These are phyloP conservation scores for Scaptodrosophila lebanonensis DNA, from an alignment of 1,140 invertebrate genomes.

Conservation along the genomic window DNA sequence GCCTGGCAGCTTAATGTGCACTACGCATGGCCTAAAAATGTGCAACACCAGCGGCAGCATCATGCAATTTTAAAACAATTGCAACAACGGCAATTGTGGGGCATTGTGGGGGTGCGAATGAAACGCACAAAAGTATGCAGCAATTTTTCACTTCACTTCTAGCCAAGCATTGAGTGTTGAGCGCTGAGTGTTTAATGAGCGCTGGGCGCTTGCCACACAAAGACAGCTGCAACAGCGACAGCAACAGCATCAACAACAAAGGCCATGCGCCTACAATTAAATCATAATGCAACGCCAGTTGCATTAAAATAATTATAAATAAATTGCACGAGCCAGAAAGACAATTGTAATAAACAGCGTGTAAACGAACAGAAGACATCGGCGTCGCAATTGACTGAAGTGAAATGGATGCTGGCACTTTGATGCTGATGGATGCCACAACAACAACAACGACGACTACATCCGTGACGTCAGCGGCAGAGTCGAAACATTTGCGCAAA, in stretches of 20 bases:
- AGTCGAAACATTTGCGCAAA: constrained; percentile 3
- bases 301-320: no score
- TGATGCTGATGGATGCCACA: constrained; percentile 41
- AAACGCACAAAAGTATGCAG: constrained; percentile 52
- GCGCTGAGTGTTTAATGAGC: constrained; percentile 15
- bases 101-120: no score
- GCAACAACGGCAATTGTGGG: no score
- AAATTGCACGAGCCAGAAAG: no score
- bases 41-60: no score
- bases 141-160: constrained; percentile 12
- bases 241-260: not conserved
- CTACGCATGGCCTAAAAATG: no score
- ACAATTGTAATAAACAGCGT: no score
- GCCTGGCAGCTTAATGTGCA: constrained; percentile 2
- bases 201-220: not conserved
- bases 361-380: no score
- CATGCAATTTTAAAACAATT: no score
- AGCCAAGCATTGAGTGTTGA: constrained; percentile 3
- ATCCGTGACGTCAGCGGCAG: constrained; percentile 8
- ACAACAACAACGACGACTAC: constrained; percentile 23
- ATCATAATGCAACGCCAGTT: not conserved
- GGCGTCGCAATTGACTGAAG: no score
- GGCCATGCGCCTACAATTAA: not conserved
- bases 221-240: constrained; percentile 5
- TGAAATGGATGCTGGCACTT: constrained; percentile 36